phyloP scores from a whole-genome alignment of 2,797 vertebrate species.

The Danio albolineatus region DNA sequence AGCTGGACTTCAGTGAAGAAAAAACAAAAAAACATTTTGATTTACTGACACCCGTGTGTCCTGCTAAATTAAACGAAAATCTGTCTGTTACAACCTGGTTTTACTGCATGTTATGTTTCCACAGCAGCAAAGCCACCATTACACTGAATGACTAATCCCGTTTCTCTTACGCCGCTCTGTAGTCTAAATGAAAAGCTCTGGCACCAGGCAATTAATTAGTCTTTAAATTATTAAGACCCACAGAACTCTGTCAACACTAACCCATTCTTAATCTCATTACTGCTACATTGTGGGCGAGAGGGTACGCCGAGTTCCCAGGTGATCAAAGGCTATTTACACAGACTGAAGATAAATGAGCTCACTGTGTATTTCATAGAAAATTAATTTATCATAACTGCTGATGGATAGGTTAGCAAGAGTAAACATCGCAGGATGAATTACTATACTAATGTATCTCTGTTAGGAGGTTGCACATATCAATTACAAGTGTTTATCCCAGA shows the following conservation, averaged over 20 bases:
- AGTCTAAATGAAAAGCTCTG: constrained; percentile 44
- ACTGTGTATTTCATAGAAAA: constrained; percentile 38
- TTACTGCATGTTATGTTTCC: neutral
- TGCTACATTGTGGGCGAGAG: constrained; percentile 50
- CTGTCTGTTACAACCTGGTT: neutral
- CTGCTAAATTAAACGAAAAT: neutral
- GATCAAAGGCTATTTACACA: constrained; percentile 53
- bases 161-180: neutral
- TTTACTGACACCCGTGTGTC: neutral
- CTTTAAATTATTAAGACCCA: constrained; percentile 57
- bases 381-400: constrained; percentile 48
- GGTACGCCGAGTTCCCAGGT: constrained; percentile 49
- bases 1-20: neutral
- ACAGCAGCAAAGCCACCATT: neutral
- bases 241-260: constrained; percentile 53
- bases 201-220: constrained; percentile 61
- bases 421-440: constrained; percentile 38
- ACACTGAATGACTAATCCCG: neutral
- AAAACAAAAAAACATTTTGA: neutral
- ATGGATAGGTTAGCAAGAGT: constrained; percentile 46
- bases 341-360: constrained; percentile 49
- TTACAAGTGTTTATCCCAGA: constrained; percentile 13
- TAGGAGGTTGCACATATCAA: constrained; percentile 8
- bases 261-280: constrained; percentile 61
- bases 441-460: constrained; percentile 24